Conservation (phyloP, 64 coral and sea anemone genomes). For the Hydrozoanthus tunicans region DNA sequence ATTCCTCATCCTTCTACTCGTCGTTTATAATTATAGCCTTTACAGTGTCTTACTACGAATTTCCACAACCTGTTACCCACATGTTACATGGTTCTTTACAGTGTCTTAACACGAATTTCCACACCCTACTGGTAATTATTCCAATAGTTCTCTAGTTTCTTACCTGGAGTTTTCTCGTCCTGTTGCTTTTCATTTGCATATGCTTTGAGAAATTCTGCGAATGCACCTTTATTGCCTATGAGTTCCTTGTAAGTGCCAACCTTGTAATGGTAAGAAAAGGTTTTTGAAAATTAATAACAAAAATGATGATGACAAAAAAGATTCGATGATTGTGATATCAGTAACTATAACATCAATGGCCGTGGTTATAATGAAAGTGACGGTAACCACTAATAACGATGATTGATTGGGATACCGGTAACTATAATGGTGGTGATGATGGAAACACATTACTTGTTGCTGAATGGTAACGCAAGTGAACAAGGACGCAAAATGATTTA, state of each 20-base stretch:
- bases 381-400: too few relatives aligned
- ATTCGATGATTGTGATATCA: too few relatives aligned
- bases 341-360: too few relatives aligned
- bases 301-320: neutral
- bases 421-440: too few relatives aligned
- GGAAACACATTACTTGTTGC: too few relatives aligned
- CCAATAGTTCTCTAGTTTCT: neutral
- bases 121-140: too few relatives aligned
- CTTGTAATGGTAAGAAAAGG: neutral
- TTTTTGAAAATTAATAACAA: neutral
- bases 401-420: too few relatives aligned
- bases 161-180: neutral
- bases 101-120: neutral
- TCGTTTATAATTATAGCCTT: neutral
- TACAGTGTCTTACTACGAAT: neutral
- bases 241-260: slow-evolving; percentile 6
- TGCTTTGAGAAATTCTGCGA: slow-evolving; percentile 21
- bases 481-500: neutral
- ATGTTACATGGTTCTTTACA: neutral
- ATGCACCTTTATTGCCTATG: neutral
- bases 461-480: neutral
- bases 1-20: neutral
- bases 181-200: neutral
- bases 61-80: neutral
- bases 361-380: too few relatives aligned